Percentiles rank a stretch among this genome's conserved stretches.
phyloP scores from a whole-genome alignment of 2,113 vertebrate species.

The Semnornis frantzii region DNA sequence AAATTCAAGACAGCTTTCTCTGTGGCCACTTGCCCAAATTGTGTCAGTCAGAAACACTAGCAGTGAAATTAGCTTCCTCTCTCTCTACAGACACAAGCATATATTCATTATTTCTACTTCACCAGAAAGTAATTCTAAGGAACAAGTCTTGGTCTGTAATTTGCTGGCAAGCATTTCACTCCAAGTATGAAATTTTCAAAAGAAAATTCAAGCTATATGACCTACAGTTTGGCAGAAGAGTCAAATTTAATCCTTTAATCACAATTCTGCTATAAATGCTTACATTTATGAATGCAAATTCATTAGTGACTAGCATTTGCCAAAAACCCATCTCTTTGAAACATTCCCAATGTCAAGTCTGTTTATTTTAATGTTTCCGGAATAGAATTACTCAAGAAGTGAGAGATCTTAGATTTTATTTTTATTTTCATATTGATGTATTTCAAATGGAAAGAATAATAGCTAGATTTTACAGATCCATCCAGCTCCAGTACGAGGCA shows the following conservation, averaged over 20 bases:
- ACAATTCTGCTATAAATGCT: slow-evolving; percentile 22
- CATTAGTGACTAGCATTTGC: slow-evolving; percentile 20
- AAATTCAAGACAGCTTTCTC: not conserved
- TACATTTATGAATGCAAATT: slow-evolving; percentile 51
- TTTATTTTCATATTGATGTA: slow-evolving; percentile 24
- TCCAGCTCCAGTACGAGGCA: slow-evolving; percentile 4
- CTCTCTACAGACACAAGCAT: not conserved
- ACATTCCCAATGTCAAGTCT: slow-evolving; percentile 34
- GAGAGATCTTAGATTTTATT: slow-evolving; percentile 26
- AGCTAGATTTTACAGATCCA: slow-evolving; percentile 18
- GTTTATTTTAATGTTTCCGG: slow-evolving; percentile 41
- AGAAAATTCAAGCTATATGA: slow-evolving; percentile 49
- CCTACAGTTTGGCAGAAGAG: slow-evolving; percentile 34
- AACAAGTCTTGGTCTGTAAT: slow-evolving; percentile 2
- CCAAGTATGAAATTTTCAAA: slow-evolving; percentile 28
- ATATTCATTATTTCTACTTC: slow-evolving; percentile 2
- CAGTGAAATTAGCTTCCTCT: not conserved
- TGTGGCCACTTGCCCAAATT: not conserved
- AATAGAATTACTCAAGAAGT: slow-evolving; percentile 11
- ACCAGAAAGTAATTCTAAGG: not conserved
- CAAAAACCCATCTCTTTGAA: slow-evolving; percentile 31
- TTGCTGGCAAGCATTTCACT: not conserved
- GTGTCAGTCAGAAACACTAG: not conserved
- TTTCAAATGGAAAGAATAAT: slow-evolving; percentile 36
- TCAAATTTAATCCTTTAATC: slow-evolving; percentile 51